phyloP scores from a whole-genome alignment of 2,797 vertebrate species.

The Rousettus madagascariensis region DNA sequence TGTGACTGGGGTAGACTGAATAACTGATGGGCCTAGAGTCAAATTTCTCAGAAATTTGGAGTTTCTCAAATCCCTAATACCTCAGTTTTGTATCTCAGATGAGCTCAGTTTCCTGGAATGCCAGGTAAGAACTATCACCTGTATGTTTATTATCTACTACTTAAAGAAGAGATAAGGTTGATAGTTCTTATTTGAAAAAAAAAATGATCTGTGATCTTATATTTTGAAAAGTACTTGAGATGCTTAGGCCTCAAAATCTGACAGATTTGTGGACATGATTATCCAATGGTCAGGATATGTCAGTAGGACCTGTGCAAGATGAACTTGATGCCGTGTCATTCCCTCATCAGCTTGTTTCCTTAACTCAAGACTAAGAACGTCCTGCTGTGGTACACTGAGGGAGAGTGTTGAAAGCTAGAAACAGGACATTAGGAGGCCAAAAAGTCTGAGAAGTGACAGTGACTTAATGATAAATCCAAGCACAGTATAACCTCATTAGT shows the following conservation, averaged over 20 bases:
- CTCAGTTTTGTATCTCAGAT: background rate
- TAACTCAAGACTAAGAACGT: background rate
- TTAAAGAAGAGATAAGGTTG: background rate
- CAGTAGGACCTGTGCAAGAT: background rate
- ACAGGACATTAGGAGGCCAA: background rate
- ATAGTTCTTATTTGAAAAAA: slow-evolving; percentile 1
- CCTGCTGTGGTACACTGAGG: background rate
- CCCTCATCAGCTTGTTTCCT: background rate
- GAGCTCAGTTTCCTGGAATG: background rate
- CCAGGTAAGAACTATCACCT: background rate
- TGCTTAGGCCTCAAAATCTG: background rate
- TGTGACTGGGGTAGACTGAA: background rate
- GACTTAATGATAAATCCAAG: slow-evolving; percentile 20
- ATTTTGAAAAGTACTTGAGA: background rate
- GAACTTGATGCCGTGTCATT: background rate
- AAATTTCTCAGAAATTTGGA: background rate
- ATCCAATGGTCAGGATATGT: background rate
- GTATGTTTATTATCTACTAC: background rate
- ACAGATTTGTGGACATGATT: background rate
- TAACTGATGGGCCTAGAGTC: background rate
- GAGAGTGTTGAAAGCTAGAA: background rate
- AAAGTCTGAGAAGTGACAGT: background rate
- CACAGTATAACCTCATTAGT: background rate
- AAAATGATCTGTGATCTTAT: background rate
- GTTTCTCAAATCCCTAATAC: background rate